Evolutionary conservation across 2,113 vertebrate genomes (phyloP), one percentile per base, ranked within the genome.

Genomic region (Lepisosteus oculatus): DNA sequence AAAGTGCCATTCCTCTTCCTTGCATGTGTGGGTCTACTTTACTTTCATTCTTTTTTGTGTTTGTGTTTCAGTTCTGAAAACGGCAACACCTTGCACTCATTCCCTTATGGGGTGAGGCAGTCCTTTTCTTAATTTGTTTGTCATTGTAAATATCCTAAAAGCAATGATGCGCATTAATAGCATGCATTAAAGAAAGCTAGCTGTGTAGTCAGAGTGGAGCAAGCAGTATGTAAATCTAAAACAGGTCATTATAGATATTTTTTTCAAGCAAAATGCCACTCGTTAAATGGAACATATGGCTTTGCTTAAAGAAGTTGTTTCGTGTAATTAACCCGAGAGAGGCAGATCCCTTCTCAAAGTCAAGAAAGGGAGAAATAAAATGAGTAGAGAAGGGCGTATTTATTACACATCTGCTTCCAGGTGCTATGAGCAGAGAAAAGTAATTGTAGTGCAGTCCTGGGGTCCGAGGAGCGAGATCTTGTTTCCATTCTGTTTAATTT

Each of bases 401-500:
- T 43, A 65, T 65, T 65, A 65, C 6, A 65, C 42, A 41, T 65
- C 62, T 65, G 29, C 17, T 65, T 65, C 62, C 62, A 65, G 17
- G 62, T 43, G 29, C 62, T 65, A 42, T 29, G 29, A 65, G 29
- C 42, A 65, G 42, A 42, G 62, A n/a, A 29, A 11, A 11, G 42
- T 41, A 43, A 65, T 42, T 41, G 62, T 13, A 65, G 62, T 8
- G 29, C 62, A 65, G 62, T 15, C 17, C 62, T 43, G 42, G 62
- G 17, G 67, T 79, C 51, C 63, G n/a, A 43, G 11, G 6, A 17
- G 3, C 9, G 44, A 59, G 42, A 6, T 8, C 47, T 42, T 61
- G 47, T 69, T 74, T 65, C 70, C 70, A 42, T 29, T 66, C 85
- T 79, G 86, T 94, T 88, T 96, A 95, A 96, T 95, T 87, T 91